Evolutionary conservation across 2,888 invertebrate species (phyloP), one percentile per base, ranked within the genome.

Genomic region (Meghimatium bilineatum): DNA sequence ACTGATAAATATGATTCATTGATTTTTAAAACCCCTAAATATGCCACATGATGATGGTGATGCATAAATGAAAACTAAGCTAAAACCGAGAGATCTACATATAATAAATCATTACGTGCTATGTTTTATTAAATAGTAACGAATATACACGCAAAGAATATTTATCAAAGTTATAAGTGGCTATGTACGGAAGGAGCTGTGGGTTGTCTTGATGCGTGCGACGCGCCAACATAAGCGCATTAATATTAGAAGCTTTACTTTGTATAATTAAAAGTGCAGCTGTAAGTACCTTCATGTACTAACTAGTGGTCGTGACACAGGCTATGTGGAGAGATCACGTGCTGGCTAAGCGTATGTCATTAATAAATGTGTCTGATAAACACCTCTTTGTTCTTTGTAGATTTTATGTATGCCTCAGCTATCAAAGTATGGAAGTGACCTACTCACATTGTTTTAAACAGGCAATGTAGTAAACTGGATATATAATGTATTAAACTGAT

Each of bases 241-340:
- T 72, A 72, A 49, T 72, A 38, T 38, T 72, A 38, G 72, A 44
- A 72, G 72, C 49, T 44, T 38, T 72, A 34, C 6, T 56, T 20
- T 32, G 66, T 26, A 66, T 66, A 29, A 66, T 66, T 66, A 66
- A n/a, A 66, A 66, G 32, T 32, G 32, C 5, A 14, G 32, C 32
- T 66, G 2, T 66, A 66, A 66, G 66, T 66, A 66, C 32, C 32
- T 66, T 66, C 32, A 66, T 66, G 32, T 66, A 32, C 66, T 17
- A 66, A 66, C 8, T 29, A 10, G 32, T 14, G 66, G 8, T 66
- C 66, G 17, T 66, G 66, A 14, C 32, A 29, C 66, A 66, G 66
- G 66, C 66, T 32, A 66, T 5, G 66, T 32, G 32, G 32, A 32
- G 14, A 5, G 32, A 32, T 66, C 66, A 66, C 66, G 66, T 66